Evolutionary conservation across 2,113 vertebrate species (phyloP), one percentile per base, ranked within the genome.

Genomic region (Hyla sarda): DNA sequence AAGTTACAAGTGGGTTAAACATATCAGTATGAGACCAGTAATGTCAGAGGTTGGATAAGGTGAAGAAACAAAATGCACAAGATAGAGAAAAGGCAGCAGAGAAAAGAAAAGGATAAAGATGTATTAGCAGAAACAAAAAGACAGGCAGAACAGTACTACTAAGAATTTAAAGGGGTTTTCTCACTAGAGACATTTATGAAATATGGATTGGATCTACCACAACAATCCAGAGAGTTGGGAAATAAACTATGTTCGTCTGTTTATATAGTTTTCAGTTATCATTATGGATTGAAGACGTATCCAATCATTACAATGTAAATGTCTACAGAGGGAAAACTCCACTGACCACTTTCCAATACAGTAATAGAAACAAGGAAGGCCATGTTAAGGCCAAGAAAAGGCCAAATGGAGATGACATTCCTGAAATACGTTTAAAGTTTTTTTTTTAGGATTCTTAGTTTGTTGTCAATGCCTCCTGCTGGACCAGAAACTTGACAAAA

Each of bases 91-190:
- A 56, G 32, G 74, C 77, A 80, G 65, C 76, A 80, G 76, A 86
- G 82, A 74, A 84, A 86, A 69, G 79, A 79, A 86, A n/a, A 78
- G 75, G 79, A 71, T 80, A 77, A 86, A 86, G 84, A 81, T 86
- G 84, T 41, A 86, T 86, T 86, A 86, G 84, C 84, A 81, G 84
- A 86, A 84, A 84, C 71, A 75, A 84, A 81, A 81, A 56, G 73
- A 84, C 32, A 56, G 52, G 71, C 84, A 85, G 50, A 54, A 54
- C 58, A 85, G 75, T 23, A 65, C 41, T 47, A 65, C 58, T 71
- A 79, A 58, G 71, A 62, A 48, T 54, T 37, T 69, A 47, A 28
- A 73, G 11, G 17, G 7, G 37, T 12, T 41, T 71, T 71, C 32
- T 34, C 67, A 41, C 32, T 69, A 71, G 9, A 37, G 30, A 12